A percentile compares a stretch with the other conserved stretches of the same genome.
Conservation (phyloP, 2,113 vertebrate species). For the Oryzias melastigma region DNA sequence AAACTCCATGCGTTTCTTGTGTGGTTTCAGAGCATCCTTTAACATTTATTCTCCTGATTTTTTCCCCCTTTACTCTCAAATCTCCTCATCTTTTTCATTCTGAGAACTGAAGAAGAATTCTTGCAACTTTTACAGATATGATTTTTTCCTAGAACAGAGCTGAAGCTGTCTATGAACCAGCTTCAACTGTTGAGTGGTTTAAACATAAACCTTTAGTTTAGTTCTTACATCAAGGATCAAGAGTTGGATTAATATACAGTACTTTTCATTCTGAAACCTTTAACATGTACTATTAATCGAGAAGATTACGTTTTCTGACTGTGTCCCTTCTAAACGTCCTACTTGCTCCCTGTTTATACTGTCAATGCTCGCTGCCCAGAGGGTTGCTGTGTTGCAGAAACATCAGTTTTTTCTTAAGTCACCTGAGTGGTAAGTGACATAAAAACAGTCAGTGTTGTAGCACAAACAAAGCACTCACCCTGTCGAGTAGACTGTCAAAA, state of each 20-base stretch:
- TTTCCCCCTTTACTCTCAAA: neutral
- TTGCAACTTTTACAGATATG: neutral
- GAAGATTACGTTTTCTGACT: neutral
- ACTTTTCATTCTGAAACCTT: neutral
- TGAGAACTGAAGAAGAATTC: conserved; percentile 4
- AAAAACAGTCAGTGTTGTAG: conserved; percentile 48
- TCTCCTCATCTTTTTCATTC: neutral
- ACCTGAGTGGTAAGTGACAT: conserved; percentile 43
- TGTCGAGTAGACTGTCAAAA: neutral
- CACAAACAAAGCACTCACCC: conserved; percentile 55
- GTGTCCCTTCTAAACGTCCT: conserved; percentile 22
- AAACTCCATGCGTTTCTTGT: no score
- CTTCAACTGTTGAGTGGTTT: conserved; percentile 42
- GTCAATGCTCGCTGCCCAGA: conserved; percentile 20
- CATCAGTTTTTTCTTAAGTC: conserved; percentile 22
- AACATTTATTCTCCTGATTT: neutral
- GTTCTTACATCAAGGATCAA: neutral
- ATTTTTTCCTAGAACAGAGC: conserved; percentile 5
- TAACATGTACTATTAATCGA: neutral
- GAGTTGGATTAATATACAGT: no score
- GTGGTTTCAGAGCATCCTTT: neutral
- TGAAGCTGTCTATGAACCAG: conserved; percentile 20
- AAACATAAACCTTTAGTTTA: conserved; percentile 41
- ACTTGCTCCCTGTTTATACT: conserved; percentile 50
- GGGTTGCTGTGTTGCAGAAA: conserved; percentile 18